phyloP scores from a whole-genome alignment of 1,140 invertebrate species.

The Nymphalis io region DNA sequence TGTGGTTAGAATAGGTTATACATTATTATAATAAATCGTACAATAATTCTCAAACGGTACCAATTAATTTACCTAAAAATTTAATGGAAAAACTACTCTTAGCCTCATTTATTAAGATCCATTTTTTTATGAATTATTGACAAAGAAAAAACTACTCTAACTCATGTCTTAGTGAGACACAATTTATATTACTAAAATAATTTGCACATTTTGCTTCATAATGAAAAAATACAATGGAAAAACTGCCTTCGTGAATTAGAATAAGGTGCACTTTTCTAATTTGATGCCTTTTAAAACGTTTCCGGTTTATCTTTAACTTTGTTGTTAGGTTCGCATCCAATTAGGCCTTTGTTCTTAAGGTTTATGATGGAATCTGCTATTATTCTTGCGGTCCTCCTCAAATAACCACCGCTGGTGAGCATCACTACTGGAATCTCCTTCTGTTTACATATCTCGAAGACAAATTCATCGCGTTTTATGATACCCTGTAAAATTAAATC shows the following conservation, averaged over 20 bases:
- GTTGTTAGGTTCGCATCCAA: constrained; percentile 26
- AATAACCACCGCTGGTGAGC: constrained; percentile 94
- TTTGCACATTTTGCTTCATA: too few relatives aligned
- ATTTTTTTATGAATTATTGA: neutral
- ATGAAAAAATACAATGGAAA: neutral
- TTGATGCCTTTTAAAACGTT: neutral
- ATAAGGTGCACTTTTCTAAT: neutral
- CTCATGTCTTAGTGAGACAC: too few relatives aligned
- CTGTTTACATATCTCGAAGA: constrained; percentile 86
- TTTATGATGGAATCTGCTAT: constrained; percentile 87
- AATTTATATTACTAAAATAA: too few relatives aligned
- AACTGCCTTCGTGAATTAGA: neutral
- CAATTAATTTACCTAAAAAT: too few relatives aligned
- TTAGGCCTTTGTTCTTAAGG: constrained; percentile 76
- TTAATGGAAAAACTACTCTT: too few relatives aligned
- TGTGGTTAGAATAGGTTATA: too few relatives aligned
- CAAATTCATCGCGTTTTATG: constrained; percentile 90
- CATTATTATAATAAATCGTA: too few relatives aligned
- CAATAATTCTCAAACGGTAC: too few relatives aligned
- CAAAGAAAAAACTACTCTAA: too few relatives aligned
- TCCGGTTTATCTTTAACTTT: neutral
- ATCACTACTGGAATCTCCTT: constrained; percentile 90
- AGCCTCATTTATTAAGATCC: neutral
- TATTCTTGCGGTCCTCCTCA: constrained; percentile 86
- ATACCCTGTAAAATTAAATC: constrained; percentile 84